A percentile compares a stretch with the other conserved stretches of the same genome.
These are phyloP conservation scores for Aphelocoma californica DNA, from an alignment of 2,797 vertebrate genomes.

Conservation along the genomic window DNA sequence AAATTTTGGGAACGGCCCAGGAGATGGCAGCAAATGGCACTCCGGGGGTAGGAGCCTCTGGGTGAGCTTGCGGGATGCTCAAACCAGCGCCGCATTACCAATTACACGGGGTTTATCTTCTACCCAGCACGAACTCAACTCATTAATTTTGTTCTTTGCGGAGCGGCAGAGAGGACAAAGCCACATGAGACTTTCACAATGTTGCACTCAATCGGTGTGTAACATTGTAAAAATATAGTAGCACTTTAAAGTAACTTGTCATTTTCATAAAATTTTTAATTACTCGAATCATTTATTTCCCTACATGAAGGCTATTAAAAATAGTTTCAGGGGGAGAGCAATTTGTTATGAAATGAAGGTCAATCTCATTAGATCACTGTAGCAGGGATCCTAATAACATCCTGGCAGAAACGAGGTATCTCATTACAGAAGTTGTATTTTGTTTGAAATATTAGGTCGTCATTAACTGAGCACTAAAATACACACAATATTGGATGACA, in stretches of 20 bases:
- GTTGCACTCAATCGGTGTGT: not conserved
- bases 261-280: not conserved
- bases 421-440: slow-evolving; percentile 55
- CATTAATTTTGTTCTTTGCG: not conserved
- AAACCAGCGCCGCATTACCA: fast-evolving
- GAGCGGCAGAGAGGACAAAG: not conserved
- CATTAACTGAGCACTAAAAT: slow-evolving; percentile 7
- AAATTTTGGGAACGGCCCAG: not conserved
- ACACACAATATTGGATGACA: not conserved
- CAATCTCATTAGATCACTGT: slow-evolving; percentile 41
- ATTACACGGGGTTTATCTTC: not conserved
- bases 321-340: slow-evolving; percentile 6
- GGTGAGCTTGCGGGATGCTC: not conserved
- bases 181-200: not conserved
- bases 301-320: slow-evolving; percentile 32
- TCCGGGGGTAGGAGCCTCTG: not conserved
- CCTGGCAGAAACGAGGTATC: slow-evolving; percentile 8
- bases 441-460: slow-evolving; percentile 38
- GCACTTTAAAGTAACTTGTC: not conserved
- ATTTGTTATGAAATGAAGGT: slow-evolving; percentile 53
- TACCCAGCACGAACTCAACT: not conserved
- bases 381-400: slow-evolving; percentile 38
- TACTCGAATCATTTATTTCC: not conserved
- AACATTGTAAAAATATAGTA: not conserved
- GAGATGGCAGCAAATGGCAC: slow-evolving; percentile 46